Evolutionary conservation across 2,888 invertebrate species (phyloP).

Genomic region (Agonopterix heracliana): DNA sequence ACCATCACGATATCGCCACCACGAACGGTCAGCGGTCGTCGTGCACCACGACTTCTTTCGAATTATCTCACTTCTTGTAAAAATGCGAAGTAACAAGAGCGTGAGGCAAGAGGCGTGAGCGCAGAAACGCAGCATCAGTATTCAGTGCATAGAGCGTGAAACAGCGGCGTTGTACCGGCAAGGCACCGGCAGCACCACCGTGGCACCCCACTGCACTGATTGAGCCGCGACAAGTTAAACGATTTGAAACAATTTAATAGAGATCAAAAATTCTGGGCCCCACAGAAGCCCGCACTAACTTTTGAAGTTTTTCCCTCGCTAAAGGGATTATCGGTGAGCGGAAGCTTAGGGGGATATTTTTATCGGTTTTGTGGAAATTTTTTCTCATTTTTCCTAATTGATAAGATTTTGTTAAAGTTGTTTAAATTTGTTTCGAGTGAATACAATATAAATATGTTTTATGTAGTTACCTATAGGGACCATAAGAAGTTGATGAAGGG

Average conservation of each 20-base stretch:
- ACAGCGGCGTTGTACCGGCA: conserved; percentile 19
- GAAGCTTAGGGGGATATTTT: conserved; percentile 63
- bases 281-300: conserved; percentile 71
- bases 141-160: conserved; percentile 53
- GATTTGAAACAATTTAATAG: conserved; percentile 77
- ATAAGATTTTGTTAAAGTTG: conserved; percentile 12
- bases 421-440: background rate
- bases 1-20: too few species aligned
- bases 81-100: too few species aligned
- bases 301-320: conserved; percentile 76
- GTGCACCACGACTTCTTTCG: too few species aligned
- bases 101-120: conserved; percentile 20
- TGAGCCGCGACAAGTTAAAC: conserved; percentile 77
- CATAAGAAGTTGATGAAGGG: too few species aligned
- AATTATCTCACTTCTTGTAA: too few species aligned
- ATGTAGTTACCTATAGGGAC: background rate
- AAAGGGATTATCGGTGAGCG: conserved; percentile 72
- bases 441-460: background rate
- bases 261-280: conserved; percentile 73
- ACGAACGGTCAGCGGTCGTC: too few species aligned
- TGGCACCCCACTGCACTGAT: conserved; percentile 57
- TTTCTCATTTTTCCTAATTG: conserved; percentile 41
- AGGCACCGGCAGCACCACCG: conserved; percentile 14
- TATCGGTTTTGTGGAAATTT: conserved; percentile 62
- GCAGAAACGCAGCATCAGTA: conserved; percentile 20